These are phyloP conservation scores for Drosophila paranaensis DNA, from an alignment of 2,888 invertebrate species.

Conservation along the genomic window DNA sequence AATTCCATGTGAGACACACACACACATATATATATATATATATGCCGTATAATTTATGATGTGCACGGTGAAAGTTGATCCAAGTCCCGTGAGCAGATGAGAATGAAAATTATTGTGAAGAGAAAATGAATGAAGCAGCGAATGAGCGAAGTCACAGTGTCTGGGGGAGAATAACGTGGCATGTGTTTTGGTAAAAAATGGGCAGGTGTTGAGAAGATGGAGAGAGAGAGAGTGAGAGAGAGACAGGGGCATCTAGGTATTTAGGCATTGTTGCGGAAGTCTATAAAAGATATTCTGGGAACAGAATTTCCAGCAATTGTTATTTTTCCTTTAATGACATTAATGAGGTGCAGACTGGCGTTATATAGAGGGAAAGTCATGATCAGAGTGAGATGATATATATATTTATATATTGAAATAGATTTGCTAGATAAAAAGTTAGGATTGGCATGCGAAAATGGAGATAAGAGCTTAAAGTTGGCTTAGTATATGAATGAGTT, in stretches of 20 bases:
- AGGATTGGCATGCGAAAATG: too few species aligned
- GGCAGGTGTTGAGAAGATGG: constrained; percentile 39
- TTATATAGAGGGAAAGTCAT: not conserved
- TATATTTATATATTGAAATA: too few species aligned
- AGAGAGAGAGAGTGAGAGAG: not conserved
- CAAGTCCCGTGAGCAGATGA: constrained; percentile 72
- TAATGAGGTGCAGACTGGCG: not conserved
- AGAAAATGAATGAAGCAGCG: constrained; percentile 13
- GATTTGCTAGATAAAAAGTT: too few species aligned
- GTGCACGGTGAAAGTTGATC: constrained; percentile 74
- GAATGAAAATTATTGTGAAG: constrained; percentile 31
- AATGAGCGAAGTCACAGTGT: not conserved
- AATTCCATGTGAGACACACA: constrained; percentile 52
- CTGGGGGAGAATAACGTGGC: constrained; percentile 26
- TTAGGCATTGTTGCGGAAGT: constrained; percentile 34
- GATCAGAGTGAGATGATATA: too few species aligned
- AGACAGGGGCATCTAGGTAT: constrained; percentile 6
- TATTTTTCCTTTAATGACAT: not conserved
- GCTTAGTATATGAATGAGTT: too few species aligned
- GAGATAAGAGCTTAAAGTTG: too few species aligned
- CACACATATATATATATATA: too few species aligned
- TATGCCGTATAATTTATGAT: constrained; percentile 74
- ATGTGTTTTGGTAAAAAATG: constrained; percentile 53
- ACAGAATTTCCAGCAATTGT: constrained; percentile 20
- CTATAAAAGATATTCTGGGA: constrained; percentile 16